These are phyloP conservation scores for Nymphalis c-album DNA, from an alignment of 2,888 invertebrate genomes.

Conservation along the genomic window DNA sequence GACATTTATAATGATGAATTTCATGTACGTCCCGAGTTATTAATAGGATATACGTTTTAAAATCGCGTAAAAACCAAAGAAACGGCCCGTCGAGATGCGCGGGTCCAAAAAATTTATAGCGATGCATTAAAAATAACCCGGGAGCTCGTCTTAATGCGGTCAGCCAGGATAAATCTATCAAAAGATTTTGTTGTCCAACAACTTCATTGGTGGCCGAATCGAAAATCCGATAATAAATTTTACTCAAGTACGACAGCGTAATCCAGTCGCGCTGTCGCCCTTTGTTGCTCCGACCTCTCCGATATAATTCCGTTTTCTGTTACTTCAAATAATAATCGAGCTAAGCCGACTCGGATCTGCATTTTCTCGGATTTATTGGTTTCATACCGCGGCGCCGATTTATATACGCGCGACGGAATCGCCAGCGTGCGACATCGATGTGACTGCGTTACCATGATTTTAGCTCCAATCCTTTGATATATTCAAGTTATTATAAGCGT, in stretches of 20 bases:
- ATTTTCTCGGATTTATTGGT: slow-evolving; percentile 55
- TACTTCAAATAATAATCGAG: slow-evolving; percentile 69
- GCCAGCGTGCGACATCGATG: background rate
- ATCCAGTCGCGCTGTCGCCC: slow-evolving; percentile 78
- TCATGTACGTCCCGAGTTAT: slow-evolving; percentile 36
- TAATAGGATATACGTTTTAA: slow-evolving; percentile 33
- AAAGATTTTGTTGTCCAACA: slow-evolving; percentile 82
- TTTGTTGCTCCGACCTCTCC: slow-evolving; percentile 76
- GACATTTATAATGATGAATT: slow-evolving; percentile 38
- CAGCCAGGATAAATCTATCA: slow-evolving; percentile 81
- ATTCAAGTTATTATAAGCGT: background rate
- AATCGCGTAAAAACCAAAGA: slow-evolving; percentile 35
- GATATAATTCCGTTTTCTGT: slow-evolving; percentile 77
- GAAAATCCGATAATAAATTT: slow-evolving; percentile 82
- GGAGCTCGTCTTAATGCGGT: slow-evolving; percentile 74
- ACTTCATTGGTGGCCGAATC: slow-evolving; percentile 82
- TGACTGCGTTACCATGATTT: background rate
- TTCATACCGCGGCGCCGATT: slow-evolving; percentile 19
- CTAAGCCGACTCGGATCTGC: slow-evolving; percentile 60
- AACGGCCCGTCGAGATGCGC: slow-evolving; percentile 22
- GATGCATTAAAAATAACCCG: slow-evolving; percentile 75
- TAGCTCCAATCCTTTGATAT: background rate
- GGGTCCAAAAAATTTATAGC: slow-evolving; percentile 67
- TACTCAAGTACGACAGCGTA: slow-evolving; percentile 81
- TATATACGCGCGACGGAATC: background rate